phyloP scores from a whole-genome alignment of 2,797 vertebrate species.

The Anguilla obscura region DNA sequence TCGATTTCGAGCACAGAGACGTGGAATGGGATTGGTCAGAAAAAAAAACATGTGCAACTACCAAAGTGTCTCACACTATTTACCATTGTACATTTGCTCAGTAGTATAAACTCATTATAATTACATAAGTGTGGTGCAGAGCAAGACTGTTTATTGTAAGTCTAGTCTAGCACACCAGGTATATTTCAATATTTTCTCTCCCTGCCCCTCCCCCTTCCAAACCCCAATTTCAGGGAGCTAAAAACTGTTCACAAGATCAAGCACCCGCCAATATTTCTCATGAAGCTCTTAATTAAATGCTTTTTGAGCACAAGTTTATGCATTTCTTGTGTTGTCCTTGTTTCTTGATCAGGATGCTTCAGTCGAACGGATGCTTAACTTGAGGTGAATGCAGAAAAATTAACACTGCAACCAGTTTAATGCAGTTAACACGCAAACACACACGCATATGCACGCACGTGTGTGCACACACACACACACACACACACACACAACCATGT shows the following conservation, averaged over 20 bases:
- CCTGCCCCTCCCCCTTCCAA: neutral
- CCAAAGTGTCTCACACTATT: neutral
- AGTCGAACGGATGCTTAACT: neutral
- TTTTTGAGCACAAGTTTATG: neutral
- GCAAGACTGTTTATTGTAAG: neutral
- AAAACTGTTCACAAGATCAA: neutral
- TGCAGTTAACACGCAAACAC: neutral
- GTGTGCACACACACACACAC: neutral
- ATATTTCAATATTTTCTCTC: neutral
- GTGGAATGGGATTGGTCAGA: neutral
- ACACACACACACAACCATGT: neutral
- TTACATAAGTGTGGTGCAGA: neutral
- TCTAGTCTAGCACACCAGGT: neutral
- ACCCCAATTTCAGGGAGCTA: neutral
- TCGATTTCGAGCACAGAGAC: neutral
- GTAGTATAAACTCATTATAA: neutral
- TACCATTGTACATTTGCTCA: neutral
- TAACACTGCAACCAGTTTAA: neutral
- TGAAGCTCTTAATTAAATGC: neutral
- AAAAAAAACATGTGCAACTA: neutral
- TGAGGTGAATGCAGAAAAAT: neutral
- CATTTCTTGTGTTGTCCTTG: neutral
- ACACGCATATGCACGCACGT: neutral
- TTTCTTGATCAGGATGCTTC: conserved; percentile 1
- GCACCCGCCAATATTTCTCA: neutral